Evolutionary conservation across 2,797 vertebrate genomes (phyloP).

Genomic region (Falco biarmicus): DNA sequence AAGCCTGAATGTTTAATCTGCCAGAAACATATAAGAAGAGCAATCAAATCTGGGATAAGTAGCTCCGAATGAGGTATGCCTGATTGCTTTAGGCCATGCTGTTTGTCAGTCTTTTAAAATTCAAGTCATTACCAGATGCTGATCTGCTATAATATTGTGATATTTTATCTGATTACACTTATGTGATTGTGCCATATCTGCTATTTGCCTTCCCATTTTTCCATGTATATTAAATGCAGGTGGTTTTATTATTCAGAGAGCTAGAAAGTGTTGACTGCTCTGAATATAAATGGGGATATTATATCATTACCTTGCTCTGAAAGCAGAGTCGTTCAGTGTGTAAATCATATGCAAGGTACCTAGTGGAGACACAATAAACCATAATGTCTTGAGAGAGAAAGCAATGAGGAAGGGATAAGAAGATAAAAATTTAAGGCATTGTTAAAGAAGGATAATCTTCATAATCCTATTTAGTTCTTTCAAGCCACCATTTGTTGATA

Average conservation of each 20-base stretch:
- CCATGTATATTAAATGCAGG: constrained; percentile 90
- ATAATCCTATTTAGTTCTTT: constrained; percentile 78
- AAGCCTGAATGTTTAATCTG: constrained; percentile 75
- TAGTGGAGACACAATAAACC: constrained; percentile 79
- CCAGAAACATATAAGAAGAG: constrained; percentile 76
- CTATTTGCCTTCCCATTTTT: constrained; percentile 88
- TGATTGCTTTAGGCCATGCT: constrained; percentile 78
- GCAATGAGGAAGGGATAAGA: constrained; percentile 77
- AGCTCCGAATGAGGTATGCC: constrained; percentile 74
- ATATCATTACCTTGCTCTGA: constrained; percentile 87
- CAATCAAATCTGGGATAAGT: constrained; percentile 79
- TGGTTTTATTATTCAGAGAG: constrained; percentile 87
- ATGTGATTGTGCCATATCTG: constrained; percentile 87
- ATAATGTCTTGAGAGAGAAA: constrained; percentile 82
- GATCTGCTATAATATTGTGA: constrained; percentile 89
- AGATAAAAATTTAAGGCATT: constrained; percentile 80
- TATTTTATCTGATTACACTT: constrained; percentile 92
- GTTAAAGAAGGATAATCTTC: constrained; percentile 79
- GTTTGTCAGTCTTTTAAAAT: constrained; percentile 85
- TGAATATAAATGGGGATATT: constrained; percentile 92
- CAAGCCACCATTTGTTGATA: constrained; percentile 72
- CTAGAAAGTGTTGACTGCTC: constrained; percentile 79
- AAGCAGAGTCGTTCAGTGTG: constrained; percentile 79
- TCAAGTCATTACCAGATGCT: constrained; percentile 82
- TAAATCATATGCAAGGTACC: constrained; percentile 82